Evolutionary conservation across 2,797 vertebrate genomes (phyloP), one percentile per base, ranked within the genome.

Genomic region (Yasuhikotakia modesta): DNA sequence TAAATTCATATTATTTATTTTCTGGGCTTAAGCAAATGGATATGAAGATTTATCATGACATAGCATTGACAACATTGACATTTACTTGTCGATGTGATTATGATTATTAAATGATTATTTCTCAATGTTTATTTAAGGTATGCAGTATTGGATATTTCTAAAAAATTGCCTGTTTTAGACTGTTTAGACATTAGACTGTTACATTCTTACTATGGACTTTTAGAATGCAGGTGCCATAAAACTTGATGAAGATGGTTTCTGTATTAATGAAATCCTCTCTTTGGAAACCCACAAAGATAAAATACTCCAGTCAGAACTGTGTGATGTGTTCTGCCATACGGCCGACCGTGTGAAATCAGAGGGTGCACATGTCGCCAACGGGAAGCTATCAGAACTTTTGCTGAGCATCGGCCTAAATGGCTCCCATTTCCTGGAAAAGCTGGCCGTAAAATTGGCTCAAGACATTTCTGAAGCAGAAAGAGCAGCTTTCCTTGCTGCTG

Each of bases 231-330:
- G 69, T 7, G 79, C 84, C 1, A 46, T 79, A 35, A 60, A 1
- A 0, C 81, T 93, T 24, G 91, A 92, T 24, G 79, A 84, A 52
- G 50, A 88, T 0, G 91, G 92, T 12, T 92, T 93, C 70, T 13
- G 39, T 16, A 81, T 93, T 22, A 92, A 93, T 12, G 10, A 52
- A 6, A 10, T 81, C 50, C 85, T 93, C n/a, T 87, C 91, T 1
- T 84, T 93, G 79, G 81, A 80, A 71, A 70, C 75, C 67, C 80
- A 78, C 53, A 81, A 71, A 53, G 76, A 81, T 1, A 64, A 82
- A 35, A 85, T 86, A 11, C 65, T 81, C 39, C 22, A 27, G 27
- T 27, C 27, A 27, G 4, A 27, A 27, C 27, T 90, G 43, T 88
- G 88, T 35, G 69, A 67, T 22, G 73, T 90, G 57, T 89, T 91